A percentile compares a stretch with the other conserved stretches of the same genome.
These are phyloP conservation scores for Lota lota DNA, from an alignment of 2,113 vertebrate genomes.

Conservation along the genomic window DNA sequence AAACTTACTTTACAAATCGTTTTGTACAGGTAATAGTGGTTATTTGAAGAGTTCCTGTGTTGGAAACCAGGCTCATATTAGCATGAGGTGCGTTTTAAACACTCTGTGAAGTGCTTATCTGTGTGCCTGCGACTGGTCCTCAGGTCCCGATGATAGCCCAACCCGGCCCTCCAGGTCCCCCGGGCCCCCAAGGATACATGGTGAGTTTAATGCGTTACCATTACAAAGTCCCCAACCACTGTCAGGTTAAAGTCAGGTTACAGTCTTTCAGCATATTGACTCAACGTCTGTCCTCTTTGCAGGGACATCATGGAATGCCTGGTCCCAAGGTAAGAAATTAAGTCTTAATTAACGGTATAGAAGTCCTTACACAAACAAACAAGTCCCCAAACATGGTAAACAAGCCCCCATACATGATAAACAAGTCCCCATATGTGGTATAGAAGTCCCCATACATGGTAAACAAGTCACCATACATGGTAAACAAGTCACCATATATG, in stretches of 20 bases:
- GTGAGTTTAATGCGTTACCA: constrained; percentile 40
- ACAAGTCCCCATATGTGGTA: no score
- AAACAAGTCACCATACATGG: no score
- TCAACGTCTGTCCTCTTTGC: constrained; percentile 28
- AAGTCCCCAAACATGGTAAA: no score
- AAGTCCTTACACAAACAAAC: no score
- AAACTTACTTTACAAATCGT: no score
- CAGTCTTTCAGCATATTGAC: no score
- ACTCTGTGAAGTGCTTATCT: background rate
- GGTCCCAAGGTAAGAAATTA: constrained; percentile 81
- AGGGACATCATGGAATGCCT: constrained; percentile 88
- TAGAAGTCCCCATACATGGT: no score
- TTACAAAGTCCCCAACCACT: background rate
- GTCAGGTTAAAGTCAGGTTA: background rate
- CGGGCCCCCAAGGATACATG: constrained; percentile 70
- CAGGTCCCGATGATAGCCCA: constrained; percentile 86
- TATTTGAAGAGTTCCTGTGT: no score
- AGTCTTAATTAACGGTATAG: no score
- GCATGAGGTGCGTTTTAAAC: background rate
- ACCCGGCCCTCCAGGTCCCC: constrained; percentile 86
- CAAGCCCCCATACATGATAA: no score
- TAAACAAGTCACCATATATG: no score
- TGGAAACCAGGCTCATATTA: background rate
- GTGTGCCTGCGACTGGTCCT: background rate
- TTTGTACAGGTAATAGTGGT: no score